A percentile compares a stretch with the other conserved stretches of the same genome.
Evolutionary conservation across 2,888 invertebrate genomes (phyloP).

Genomic region (Orthonychiurus folsomi): DNA sequence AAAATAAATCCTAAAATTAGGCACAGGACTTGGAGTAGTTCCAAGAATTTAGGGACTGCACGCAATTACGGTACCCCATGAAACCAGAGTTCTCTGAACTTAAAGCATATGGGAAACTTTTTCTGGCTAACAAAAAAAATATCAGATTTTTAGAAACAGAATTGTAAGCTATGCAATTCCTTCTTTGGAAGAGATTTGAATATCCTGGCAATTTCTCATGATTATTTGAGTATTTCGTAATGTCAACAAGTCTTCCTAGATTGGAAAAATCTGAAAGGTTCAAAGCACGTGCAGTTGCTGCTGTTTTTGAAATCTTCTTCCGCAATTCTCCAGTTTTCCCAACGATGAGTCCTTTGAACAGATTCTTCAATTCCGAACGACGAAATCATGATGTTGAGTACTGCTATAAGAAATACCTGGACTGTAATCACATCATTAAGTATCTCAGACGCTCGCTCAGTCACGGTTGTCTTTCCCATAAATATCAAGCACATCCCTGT

Average conservation of each 20-base stretch:
- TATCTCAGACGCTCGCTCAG: constrained; percentile 67
- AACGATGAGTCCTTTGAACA: constrained; percentile 2
- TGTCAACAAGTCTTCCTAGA: not conserved
- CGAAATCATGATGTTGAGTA: constrained; percentile 71
- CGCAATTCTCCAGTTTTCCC: not conserved
- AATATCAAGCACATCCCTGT: constrained; percentile 73
- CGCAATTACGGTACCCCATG: too few species aligned
- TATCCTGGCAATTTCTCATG: not conserved
- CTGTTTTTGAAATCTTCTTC: too few species aligned
- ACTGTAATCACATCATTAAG: constrained; percentile 72
- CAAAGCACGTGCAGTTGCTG: not conserved
- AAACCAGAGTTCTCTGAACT: too few species aligned
- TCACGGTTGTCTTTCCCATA: constrained; percentile 73
- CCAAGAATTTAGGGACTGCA: too few species aligned
- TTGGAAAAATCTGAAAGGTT: not conserved
- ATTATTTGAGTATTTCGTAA: too few species aligned
- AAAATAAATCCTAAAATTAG: too few species aligned
- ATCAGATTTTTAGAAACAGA: too few species aligned
- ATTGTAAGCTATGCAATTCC: too few species aligned
- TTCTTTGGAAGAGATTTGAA: too few species aligned
- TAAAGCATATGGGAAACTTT: too few species aligned
- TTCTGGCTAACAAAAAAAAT: too few species aligned
- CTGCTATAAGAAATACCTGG: constrained; percentile 69
- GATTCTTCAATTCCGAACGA: constrained; percentile 65
- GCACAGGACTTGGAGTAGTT: too few species aligned